A percentile compares a stretch with the other conserved stretches of the same genome.
These are phyloP conservation scores for Calycopis cecrops DNA, from an alignment of 1,140 invertebrate species.

Conservation along the genomic window DNA sequence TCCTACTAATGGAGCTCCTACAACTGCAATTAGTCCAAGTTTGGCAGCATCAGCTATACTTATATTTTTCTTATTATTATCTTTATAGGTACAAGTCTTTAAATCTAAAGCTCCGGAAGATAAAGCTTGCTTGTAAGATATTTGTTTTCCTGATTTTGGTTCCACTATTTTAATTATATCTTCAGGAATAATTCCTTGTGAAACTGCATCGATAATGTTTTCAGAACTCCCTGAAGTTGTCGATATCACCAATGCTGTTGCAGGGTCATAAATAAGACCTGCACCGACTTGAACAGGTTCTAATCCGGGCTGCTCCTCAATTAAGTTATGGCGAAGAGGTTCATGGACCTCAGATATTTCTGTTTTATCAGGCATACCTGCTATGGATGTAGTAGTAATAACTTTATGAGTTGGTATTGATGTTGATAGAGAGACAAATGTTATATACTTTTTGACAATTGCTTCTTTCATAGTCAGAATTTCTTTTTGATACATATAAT, in stretches of 20 bases:
- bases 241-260: slow-evolving; percentile 82
- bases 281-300: slow-evolving; percentile 82
- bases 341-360: slow-evolving; percentile 77
- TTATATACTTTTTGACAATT: slow-evolving; percentile 81
- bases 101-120: slow-evolving; percentile 84
- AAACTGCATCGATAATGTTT: slow-evolving; percentile 82
- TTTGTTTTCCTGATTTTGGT: slow-evolving; percentile 80
- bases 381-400: slow-evolving; percentile 78
- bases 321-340: slow-evolving; percentile 20
- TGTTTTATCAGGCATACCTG: slow-evolving; percentile 80
- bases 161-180: slow-evolving; percentile 85
- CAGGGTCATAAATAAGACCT: slow-evolving; percentile 85
- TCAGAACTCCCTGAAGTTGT: slow-evolving; percentile 81
- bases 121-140: slow-evolving; percentile 86
- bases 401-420: slow-evolving; percentile 70
- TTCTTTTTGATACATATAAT: slow-evolving; percentile 78
- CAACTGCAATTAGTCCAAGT: slow-evolving; percentile 81
- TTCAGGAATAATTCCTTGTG: slow-evolving; percentile 79
- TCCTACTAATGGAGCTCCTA: slow-evolving; percentile 82
- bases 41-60: slow-evolving; percentile 85
- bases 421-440: slow-evolving; percentile 69
- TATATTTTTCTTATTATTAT: slow-evolving; percentile 79
- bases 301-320: slow-evolving; percentile 73
- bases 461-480: slow-evolving; percentile 87
- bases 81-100: slow-evolving; percentile 82